Base-by-base conservation (phyloP, 1,140 invertebrate genomes). In the Drosophila bifasciata region DNA sequence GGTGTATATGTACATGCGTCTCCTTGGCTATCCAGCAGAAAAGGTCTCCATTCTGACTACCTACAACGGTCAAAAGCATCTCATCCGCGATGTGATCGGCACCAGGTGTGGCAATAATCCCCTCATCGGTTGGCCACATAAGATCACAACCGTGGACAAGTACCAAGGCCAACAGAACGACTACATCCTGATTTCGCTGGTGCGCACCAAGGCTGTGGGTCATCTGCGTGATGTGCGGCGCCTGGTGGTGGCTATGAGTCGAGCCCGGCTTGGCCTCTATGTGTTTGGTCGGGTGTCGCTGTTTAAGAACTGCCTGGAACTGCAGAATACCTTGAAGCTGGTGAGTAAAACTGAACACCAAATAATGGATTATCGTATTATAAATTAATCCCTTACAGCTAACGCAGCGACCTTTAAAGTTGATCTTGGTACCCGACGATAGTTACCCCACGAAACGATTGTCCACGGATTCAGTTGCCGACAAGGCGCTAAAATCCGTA, bases 81-180 rank as follows among this genome's bases (percentile, higher is more conserved):
- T 99, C 16, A 97, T 99, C 28, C 92, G 97, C 23, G 99, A 99
- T 92, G 98, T 99, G 7, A 96, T 99, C 48, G 96, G 98, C 75
- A 96, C 97, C 48, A 93, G 98, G 66, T 99, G 99, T 93, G 97
- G 96, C 0, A 95, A 96, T 46, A 99, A 99, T 93, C 97, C 98
- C 0, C 93, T 99, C n/a, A 98, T 99, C 86, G 99, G 99, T 7
- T 93, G 95, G 74, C 99, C 99, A 0, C 95, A 97, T 77, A 99
- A 99, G 93, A 97, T 96, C 23, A 96, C 96, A 1, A 99, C 99
- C 6, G 99, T 99, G 9, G 99, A 99, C 92, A 99, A 99, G 86
- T 99, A 99, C 91, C 99, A 99, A 91, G 99, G 99, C 63, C 99
- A 99, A 90, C 99, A 99, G 92, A 99, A 99, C 92, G 99, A 99